Evolutionary conservation across 2,888 invertebrate genomes (phyloP).

Genomic region (Tribolium freemani): DNA sequence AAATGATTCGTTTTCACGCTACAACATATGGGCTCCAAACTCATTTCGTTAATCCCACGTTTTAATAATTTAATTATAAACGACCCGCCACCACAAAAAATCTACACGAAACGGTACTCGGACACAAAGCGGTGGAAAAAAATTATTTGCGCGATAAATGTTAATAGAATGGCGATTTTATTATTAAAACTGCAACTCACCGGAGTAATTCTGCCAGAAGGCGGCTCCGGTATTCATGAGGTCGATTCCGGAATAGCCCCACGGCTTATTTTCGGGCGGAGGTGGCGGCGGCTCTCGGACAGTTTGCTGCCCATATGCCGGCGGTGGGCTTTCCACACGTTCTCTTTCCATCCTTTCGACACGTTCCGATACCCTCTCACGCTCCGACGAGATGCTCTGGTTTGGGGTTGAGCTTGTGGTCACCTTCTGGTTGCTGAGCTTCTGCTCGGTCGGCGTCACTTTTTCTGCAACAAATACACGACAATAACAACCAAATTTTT

Average conservation of each 20-base stretch:
- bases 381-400: slow-evolving; percentile 53
- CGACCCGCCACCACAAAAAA: not conserved
- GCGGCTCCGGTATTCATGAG: slow-evolving; percentile 88
- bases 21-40: slow-evolving; percentile 26
- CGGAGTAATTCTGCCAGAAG: slow-evolving; percentile 94
- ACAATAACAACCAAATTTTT: not conserved
- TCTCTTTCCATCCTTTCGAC: slow-evolving; percentile 59
- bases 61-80: slow-evolving; percentile 35
- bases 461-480: slow-evolving; percentile 56
- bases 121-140: not conserved
- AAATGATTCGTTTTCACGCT: slow-evolving; percentile 56
- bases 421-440: slow-evolving; percentile 55
- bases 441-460: slow-evolving; percentile 56
- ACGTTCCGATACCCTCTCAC: slow-evolving; percentile 52
- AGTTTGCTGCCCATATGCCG: slow-evolving; percentile 52
- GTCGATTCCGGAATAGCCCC: slow-evolving; percentile 82
- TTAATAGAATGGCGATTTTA: slow-evolving; percentile 31
- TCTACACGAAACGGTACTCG: not conserved
- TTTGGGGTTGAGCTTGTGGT: slow-evolving; percentile 47
- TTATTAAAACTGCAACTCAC: slow-evolving; percentile 70
- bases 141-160: slow-evolving; percentile 43
- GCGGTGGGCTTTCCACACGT: slow-evolving; percentile 56
- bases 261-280: slow-evolving; percentile 73
- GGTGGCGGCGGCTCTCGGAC: slow-evolving; percentile 63
- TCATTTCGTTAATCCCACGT: slow-evolving; percentile 28